A percentile compares a stretch with the other conserved stretches of the same genome.
These are phyloP conservation scores for Crossaster papposus DNA, from an alignment of 53 echinoderm and acorn worm genomes.

Conservation along the genomic window DNA sequence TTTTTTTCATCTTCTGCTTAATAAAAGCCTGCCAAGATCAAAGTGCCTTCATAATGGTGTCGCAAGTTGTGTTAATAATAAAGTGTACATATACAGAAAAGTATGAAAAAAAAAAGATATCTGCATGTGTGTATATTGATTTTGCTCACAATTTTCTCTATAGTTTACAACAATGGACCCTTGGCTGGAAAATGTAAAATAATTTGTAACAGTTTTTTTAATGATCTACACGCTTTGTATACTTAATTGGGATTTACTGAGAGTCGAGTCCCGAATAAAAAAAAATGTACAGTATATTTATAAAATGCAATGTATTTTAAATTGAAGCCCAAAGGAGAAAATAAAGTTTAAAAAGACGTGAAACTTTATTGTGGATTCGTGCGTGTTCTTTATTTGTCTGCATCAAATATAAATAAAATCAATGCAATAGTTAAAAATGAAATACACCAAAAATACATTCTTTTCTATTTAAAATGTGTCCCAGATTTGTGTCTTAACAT, in stretches of 20 bases:
- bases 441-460: too few relatives aligned
- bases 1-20: too few relatives aligned
- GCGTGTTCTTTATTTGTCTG: neutral
- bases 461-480: too few relatives aligned
- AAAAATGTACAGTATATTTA: conserved; percentile 12
- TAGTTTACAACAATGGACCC: neutral
- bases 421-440: neutral
- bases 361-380: neutral
- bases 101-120: neutral
- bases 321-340: neutral
- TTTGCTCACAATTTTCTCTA: neutral
- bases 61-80: too few relatives aligned
- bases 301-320: conserved; percentile 27
- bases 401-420: neutral
- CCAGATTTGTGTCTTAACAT: too few relatives aligned
- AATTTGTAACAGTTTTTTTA: neutral
- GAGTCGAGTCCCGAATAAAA: neutral
- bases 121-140: conserved; percentile 9
- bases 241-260: neutral
- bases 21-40: too few relatives aligned
- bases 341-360: conserved; percentile 11
- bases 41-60: too few relatives aligned
- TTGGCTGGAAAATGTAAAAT: neutral
- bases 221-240: neutral
- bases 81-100: neutral